Conservation (phyloP, 2,113 vertebrate genomes). For the Muscicapa adusta region DNA sequence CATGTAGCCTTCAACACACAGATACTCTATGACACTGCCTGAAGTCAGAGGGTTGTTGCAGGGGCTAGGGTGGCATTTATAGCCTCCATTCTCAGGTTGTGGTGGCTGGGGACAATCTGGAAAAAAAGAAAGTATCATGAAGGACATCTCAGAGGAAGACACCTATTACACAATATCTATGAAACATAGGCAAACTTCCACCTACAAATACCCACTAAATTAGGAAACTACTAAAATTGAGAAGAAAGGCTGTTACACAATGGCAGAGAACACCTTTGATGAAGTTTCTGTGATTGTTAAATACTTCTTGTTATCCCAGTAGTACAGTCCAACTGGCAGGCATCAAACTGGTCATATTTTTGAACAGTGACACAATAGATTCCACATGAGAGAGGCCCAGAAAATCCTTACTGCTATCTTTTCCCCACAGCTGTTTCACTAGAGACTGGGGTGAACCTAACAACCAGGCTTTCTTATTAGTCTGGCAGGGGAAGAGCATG, state of each 20-base stretch:
- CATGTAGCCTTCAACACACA: constrained; percentile 92
- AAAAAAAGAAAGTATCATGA: background rate
- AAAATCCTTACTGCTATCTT: background rate
- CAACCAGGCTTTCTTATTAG: background rate
- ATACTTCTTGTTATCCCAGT: background rate
- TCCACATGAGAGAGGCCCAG: background rate
- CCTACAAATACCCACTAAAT: background rate
- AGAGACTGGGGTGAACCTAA: background rate
- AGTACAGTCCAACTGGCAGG: background rate
- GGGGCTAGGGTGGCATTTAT: constrained; percentile 90
- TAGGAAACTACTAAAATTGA: background rate
- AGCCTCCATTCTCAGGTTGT: constrained; percentile 93
- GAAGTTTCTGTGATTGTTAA: background rate
- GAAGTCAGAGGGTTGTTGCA: constrained; percentile 84
- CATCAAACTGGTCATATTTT: background rate
- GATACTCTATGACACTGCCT: constrained; percentile 94
- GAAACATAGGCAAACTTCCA: background rate
- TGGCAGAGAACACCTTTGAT: background rate
- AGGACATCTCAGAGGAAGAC: background rate
- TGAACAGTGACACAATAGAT: background rate
- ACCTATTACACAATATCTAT: background rate
- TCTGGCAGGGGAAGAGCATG: background rate
- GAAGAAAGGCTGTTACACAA: background rate
- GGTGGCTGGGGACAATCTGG: constrained; percentile 90
- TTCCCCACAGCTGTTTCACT: background rate